These are phyloP conservation scores for Callospermophilus lateralis DNA, from an alignment of 2,113 vertebrate species.

Conservation along the genomic window DNA sequence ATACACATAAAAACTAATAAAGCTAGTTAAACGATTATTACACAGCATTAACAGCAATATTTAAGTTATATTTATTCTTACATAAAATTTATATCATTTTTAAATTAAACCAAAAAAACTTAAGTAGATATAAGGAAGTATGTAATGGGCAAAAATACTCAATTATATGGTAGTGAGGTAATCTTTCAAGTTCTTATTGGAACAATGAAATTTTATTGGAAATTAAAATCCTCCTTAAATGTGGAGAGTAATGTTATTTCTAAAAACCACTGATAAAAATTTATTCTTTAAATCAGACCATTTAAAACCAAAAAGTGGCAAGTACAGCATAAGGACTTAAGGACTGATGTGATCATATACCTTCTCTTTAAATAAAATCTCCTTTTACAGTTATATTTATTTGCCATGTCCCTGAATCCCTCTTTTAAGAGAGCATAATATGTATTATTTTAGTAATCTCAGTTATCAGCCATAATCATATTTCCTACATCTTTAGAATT, in stretches of 20 bases:
- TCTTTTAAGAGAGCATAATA: conserved; percentile 71
- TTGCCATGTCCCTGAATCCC: conserved; percentile 48
- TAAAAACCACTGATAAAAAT: conserved; percentile 53
- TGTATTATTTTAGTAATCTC: conserved; percentile 59
- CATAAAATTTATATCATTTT: conserved; percentile 34
- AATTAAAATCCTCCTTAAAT: conserved; percentile 62
- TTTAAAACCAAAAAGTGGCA: conserved; percentile 28
- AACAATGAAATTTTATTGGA: conserved; percentile 38
- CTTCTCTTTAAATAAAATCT: conserved; percentile 64
- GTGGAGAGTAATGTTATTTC: conserved; percentile 38
- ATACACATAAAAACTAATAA: conserved; percentile 32
- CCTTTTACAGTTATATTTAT: conserved; percentile 59
- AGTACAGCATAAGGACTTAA: background rate
- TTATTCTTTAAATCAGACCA: conserved; percentile 28
- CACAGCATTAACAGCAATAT: conserved; percentile 29
- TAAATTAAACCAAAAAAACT: conserved; percentile 59
- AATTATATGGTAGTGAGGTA: background rate
- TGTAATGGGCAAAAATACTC: conserved; percentile 45
- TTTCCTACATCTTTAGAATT: conserved; percentile 52
- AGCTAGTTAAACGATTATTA: conserved; percentile 13
- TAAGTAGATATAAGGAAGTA: background rate
- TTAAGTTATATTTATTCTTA: conserved; percentile 57
- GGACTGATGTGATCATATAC: background rate
- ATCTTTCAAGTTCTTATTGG: conserved; percentile 47
- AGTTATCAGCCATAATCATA: conserved; percentile 54